Conservation (phyloP, 2,113 vertebrate species). For the Sebastes fasciatus region DNA sequence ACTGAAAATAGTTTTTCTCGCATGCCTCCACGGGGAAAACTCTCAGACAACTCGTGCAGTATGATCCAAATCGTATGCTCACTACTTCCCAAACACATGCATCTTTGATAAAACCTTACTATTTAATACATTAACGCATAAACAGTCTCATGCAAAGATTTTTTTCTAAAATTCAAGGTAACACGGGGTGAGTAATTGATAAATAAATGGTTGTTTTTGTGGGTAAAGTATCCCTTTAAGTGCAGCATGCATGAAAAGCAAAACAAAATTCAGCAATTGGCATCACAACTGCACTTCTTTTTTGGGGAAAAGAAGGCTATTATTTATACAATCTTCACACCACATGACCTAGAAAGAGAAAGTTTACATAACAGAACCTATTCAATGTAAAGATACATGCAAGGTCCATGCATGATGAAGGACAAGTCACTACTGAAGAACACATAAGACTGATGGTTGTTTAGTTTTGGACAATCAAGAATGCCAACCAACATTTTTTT, state of each 20-base stretch:
- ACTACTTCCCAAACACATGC: too few species aligned
- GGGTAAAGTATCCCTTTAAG: too few species aligned
- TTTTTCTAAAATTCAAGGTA: too few species aligned
- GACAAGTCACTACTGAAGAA: constrained; percentile 35
- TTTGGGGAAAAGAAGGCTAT: constrained; percentile 59
- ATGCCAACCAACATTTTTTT: not conserved
- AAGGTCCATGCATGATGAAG: constrained; percentile 59
- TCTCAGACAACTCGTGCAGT: too few species aligned
- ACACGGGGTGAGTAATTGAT: too few species aligned
- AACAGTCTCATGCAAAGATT: too few species aligned
- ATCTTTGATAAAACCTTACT: too few species aligned
- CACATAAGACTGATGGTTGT: constrained; percentile 40
- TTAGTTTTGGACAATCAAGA: constrained; percentile 16
- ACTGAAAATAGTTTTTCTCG: too few species aligned
- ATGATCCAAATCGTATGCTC: too few species aligned
- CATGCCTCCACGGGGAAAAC: too few species aligned
- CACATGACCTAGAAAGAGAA: constrained; percentile 27
- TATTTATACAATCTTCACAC: constrained; percentile 38
- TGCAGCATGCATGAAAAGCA: constrained; percentile 39
- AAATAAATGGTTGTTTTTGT: too few species aligned
- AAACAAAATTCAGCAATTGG: not conserved
- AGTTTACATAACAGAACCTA: constrained; percentile 1
- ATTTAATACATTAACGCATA: too few species aligned
- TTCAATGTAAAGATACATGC: constrained; percentile 45
- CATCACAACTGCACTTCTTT: constrained; percentile 63